Base-by-base conservation (phyloP, 2,797 vertebrate genomes). In the Ceryle rudis region DNA sequence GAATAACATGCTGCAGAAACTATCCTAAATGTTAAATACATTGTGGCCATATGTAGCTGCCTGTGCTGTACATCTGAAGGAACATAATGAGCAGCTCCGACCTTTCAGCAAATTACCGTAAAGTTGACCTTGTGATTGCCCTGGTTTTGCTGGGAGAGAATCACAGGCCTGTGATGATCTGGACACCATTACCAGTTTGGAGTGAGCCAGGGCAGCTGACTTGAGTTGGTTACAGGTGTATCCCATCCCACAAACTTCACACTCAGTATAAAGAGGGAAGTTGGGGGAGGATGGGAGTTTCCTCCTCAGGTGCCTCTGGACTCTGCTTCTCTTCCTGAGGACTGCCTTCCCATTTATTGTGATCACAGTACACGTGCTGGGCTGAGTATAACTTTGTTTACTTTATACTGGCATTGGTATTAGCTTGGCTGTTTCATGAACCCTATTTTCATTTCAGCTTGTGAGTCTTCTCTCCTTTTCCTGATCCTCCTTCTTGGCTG, bases 71-170 rank as follows among this genome's bases (percentile, higher is more conserved):
- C 16, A 13, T 69, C 51, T 44, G 62, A 65, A 51, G 22, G 22
- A 23, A 71, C 44, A 31, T 0, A 0, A 12, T 0, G 3, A 83
- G 47, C 37, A 90, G 87, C 35, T 54, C 31, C 54, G 33, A 47
- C 35, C n/a, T 20, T 78, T 42, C 74, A 57, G 72, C 52, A 92
- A 57, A 82, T 35, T 51, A 77, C 22, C 52, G 41, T 58, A 7
- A 91, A 89, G 69, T 15, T 72, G 71, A 81, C 80, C 66, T 65
- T 31, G 12, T 60, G 44, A 31, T 55, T 35, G n/a, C n/a, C 21
- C 55, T 35, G 21, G 31, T 22, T 33, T 57, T 4, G 7, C 14
- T 35, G 55, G 13, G n/a, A 35, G 14, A 58, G 21, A 58, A 58
- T 33, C n/a, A 58, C 6, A 58, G 55, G 8, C 55, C 21, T 58